phyloP scores from a whole-genome alignment of 1,140 invertebrate genomes.

The Bombyx mandarina region DNA sequence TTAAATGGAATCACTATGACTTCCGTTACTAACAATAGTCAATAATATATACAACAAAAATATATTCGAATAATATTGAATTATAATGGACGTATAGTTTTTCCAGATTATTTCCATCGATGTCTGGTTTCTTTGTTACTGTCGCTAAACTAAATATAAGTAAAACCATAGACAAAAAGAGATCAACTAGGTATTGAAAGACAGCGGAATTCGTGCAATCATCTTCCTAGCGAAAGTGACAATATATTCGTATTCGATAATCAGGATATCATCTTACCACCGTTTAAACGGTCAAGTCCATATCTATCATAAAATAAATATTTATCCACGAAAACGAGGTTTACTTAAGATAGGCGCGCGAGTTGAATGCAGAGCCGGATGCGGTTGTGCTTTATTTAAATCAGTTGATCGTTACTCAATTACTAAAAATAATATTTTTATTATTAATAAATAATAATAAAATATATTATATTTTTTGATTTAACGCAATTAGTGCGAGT shows the following conservation, averaged over 20 bases:
- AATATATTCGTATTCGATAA: constrained; percentile 3
- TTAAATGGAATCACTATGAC: constrained; percentile 68
- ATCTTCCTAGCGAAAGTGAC: constrained; percentile 1
- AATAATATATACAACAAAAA: constrained; percentile 47
- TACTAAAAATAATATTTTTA: too few species aligned
- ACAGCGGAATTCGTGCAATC: constrained; percentile 13
- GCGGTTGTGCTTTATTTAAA: too few species aligned
- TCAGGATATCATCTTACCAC: constrained; percentile 23
- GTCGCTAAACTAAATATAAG: neutral
- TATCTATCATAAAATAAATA: constrained; percentile 24
- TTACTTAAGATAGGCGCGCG: constrained; percentile 10
- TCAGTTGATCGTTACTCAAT: too few species aligned
- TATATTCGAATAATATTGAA: constrained; percentile 6
- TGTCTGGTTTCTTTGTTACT: neutral
- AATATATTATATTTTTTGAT: too few species aligned
- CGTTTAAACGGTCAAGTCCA: constrained; percentile 30
- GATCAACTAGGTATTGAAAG: constrained; percentile 16
- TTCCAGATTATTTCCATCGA: neutral
- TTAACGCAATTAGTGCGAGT: too few species aligned
- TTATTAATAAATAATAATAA: too few species aligned
- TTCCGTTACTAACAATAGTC: constrained; percentile 43
- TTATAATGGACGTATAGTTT: constrained; percentile 2
- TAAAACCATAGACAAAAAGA: constrained; percentile 7
- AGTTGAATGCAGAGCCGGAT: too few species aligned
- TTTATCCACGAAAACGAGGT: constrained; percentile 24